Conservation (phyloP, 2,113 vertebrate species). For the Oryzias curvinotus region DNA sequence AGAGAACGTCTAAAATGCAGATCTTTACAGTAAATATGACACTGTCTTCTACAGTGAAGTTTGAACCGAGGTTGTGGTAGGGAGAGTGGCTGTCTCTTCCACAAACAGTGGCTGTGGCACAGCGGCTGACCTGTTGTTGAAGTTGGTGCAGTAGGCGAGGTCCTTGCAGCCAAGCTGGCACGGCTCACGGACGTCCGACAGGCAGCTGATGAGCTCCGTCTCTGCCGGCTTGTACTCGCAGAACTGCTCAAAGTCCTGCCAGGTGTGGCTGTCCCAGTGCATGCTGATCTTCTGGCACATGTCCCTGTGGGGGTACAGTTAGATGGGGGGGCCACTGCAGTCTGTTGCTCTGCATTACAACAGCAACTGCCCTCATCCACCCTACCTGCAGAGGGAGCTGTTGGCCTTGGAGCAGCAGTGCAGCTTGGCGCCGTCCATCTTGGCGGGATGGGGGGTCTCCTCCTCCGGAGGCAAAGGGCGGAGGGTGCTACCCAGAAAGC, state of each 20-base stretch:
- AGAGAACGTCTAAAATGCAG: too few relatives aligned
- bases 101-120: too few relatives aligned
- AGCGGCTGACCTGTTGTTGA: constrained; percentile 92
- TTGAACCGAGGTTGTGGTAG: too few relatives aligned
- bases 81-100: too few relatives aligned
- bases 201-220: constrained; percentile 92
- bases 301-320: constrained; percentile 76
- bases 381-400: constrained; percentile 90
- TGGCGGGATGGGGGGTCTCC: constrained; percentile 87
- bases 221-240: constrained; percentile 95
- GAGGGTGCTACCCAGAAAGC: constrained; percentile 90
- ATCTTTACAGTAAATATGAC: too few relatives aligned
- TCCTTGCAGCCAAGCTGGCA: constrained; percentile 98
- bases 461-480: constrained; percentile 85
- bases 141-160: constrained; percentile 97
- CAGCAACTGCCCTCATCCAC: neutral
- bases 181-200: constrained; percentile 95
- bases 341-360: accelerated
- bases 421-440: constrained; percentile 94
- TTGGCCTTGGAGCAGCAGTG: constrained; percentile 98
- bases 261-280: constrained; percentile 96
- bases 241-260: constrained; percentile 95
- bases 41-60: too few relatives aligned
- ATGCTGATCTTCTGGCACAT: constrained; percentile 95
- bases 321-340: neutral